phyloP scores from a whole-genome alignment of 1,140 invertebrate species.

The Lepidurus couesii region DNA sequence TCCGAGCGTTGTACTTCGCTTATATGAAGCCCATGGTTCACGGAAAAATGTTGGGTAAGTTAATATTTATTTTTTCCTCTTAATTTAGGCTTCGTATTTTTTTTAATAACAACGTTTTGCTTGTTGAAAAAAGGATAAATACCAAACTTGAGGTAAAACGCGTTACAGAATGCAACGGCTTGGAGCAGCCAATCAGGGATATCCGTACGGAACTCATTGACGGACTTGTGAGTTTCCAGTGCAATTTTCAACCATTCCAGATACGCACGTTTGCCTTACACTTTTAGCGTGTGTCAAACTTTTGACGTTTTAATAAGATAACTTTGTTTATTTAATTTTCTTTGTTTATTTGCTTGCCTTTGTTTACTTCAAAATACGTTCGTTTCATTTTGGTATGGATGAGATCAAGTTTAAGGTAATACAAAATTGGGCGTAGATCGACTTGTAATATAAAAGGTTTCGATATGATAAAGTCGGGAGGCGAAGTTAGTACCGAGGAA shows the following conservation, averaged over 20 bases:
- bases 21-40: slow-evolving; percentile 46
- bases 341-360: too few species aligned
- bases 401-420: too few species aligned
- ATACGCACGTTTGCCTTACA: slow-evolving; percentile 37
- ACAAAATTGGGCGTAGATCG: too few species aligned
- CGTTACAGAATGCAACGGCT: slow-evolving; percentile 38
- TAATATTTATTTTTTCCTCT: background rate
- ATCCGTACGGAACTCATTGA: background rate
- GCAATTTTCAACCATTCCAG: slow-evolving; percentile 38
- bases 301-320: background rate
- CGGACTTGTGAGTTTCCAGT: slow-evolving; percentile 32
- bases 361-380: too few species aligned
- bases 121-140: slow-evolving; percentile 35
- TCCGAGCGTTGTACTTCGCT: slow-evolving; percentile 40
- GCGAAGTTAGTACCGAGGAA: background rate
- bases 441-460: too few species aligned
- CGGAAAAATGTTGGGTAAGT: slow-evolving; percentile 37
- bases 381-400: too few species aligned
- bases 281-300: background rate
- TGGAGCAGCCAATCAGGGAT: slow-evolving; percentile 37
- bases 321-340: background rate
- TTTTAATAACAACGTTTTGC: background rate
- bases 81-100: background rate
- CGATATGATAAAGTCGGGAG: too few species aligned
- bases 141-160: slow-evolving; percentile 40